Percentiles rank a stretch among this genome's conserved stretches.
Conservation (phyloP, 2,888 invertebrate genomes). For the Drosophila maculinotata region DNA sequence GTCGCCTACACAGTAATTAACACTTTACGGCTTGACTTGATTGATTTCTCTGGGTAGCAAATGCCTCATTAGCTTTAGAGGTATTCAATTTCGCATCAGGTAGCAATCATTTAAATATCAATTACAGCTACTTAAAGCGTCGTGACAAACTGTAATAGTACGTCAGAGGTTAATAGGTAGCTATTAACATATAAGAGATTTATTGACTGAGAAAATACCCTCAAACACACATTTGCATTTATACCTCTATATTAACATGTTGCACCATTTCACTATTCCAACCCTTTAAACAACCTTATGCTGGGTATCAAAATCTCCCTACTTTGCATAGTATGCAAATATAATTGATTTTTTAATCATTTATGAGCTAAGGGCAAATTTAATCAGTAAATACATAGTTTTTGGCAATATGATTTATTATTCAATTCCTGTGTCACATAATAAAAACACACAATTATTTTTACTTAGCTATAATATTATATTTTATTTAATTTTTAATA, state of each 20-base stretch:
- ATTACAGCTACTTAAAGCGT: conserved; percentile 10
- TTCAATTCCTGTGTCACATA: no score
- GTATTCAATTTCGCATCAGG: conserved; percentile 14
- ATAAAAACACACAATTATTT: neutral
- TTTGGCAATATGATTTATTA: neutral
- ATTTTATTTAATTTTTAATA: conserved; percentile 12
- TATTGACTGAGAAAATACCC: neutral
- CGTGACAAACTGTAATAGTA: neutral
- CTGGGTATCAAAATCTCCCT: no score
- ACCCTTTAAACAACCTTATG: no score
- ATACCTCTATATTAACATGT: neutral
- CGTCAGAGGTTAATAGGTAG: neutral
- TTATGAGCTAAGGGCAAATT: no score
- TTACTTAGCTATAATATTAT: conserved; percentile 19
- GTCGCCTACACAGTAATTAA: conserved; percentile 13
- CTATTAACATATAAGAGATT: neutral
- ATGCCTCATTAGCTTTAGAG: neutral
- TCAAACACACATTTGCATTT: neutral
- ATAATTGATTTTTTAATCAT: no score
- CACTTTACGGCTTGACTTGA: conserved; percentile 3
- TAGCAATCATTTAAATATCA: conserved; percentile 15
- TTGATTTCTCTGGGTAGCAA: neutral
- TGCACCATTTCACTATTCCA: no score
- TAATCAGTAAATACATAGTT: no score
- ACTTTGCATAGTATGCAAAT: no score